Percentiles rank a stretch among this genome's conserved stretches.
These are phyloP conservation scores for Synodontis membranacea DNA, from an alignment of 2,113 vertebrate genomes.

Conservation along the genomic window DNA sequence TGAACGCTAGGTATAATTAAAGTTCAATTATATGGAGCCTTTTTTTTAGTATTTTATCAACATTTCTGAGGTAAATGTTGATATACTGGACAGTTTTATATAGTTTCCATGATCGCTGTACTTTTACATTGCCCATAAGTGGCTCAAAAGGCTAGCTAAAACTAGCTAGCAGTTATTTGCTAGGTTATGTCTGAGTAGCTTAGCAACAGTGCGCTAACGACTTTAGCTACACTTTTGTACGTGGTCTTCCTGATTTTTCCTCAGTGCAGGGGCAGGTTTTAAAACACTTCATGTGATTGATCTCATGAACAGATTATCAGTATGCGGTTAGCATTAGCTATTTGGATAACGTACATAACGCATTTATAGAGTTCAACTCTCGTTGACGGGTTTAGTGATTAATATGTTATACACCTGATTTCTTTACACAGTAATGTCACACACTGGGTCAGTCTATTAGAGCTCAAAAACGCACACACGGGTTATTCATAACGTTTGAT, in stretches of 20 bases:
- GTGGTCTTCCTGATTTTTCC: not conserved
- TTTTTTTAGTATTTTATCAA: not conserved
- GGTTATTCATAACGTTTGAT: slow-evolving; percentile 62
- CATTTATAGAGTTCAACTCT: not conserved
- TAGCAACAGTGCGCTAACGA: not conserved
- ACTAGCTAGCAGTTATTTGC: not conserved
- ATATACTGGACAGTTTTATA: not conserved
- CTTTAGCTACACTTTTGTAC: not conserved
- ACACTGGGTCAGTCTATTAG: slow-evolving; percentile 33
- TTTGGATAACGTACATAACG: not conserved
- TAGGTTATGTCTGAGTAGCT: not conserved
- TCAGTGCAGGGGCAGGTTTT: no score
- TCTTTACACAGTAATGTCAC: slow-evolving; percentile 25
- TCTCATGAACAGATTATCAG: not conserved
- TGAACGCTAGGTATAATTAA: not conserved
- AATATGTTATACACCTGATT: slow-evolving; percentile 9
- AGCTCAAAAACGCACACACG: slow-evolving; percentile 50
- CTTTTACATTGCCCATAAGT: not conserved
- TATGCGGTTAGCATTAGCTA: not conserved
- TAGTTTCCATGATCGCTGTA: not conserved
- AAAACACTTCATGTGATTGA: not conserved
- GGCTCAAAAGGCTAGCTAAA: not conserved
- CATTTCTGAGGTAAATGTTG: not conserved
- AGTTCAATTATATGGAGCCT: not conserved
- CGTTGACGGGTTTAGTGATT: not conserved